Base-by-base conservation (phyloP, 2,113 vertebrate genomes). In the Circaetus cinerascens region DNA sequence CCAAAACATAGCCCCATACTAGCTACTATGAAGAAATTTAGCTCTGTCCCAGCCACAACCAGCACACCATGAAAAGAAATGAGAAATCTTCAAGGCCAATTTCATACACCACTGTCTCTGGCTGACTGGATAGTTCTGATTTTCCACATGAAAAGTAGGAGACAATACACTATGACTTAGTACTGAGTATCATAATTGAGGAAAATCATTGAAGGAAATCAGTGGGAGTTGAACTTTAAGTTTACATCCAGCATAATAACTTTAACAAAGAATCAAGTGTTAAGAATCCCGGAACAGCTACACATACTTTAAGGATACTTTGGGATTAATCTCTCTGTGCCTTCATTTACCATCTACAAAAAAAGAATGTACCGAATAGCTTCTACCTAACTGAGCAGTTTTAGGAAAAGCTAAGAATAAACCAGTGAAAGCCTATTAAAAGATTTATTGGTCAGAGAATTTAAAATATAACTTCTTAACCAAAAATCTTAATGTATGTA, bases 151-250 rank as follows among this genome's bases (percentile, higher is more conserved):
- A 88, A 87, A 67, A 53, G 25, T 34, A 84, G 5, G 29, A 81
- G 17, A 63, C 5, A 16, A 32, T 50, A 22, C 2, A 50, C 8
- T 27, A 15, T 59, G n/a, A 30, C 8, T 67, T 79, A 55, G 14
- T 41, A 53, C 10, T 51, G 22, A 63, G 11, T 50, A 25, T 12
- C 10, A 13, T 38, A 75, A 76, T 1, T 19, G 11, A 68, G 48
- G 23, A 83, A 91, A 86, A 64, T 75, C 14, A 40, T 13, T 60
- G 25, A 51, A 86, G 23, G 10, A 72, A 64, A 26, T 76, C 0
- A 1, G 0, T 27, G 38, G 3, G 5, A 3, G 3, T 19, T 55
- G 15, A 59, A 67, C 26, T 18, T 46, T 29, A 36, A 40, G 5
- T 55, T 89, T 83, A 38, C 6, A 55, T 41, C 40, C 32, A 83